These are phyloP conservation scores for Orientallactaga sibirica DNA, from an alignment of 2,797 vertebrate genomes.

Conservation along the genomic window DNA sequence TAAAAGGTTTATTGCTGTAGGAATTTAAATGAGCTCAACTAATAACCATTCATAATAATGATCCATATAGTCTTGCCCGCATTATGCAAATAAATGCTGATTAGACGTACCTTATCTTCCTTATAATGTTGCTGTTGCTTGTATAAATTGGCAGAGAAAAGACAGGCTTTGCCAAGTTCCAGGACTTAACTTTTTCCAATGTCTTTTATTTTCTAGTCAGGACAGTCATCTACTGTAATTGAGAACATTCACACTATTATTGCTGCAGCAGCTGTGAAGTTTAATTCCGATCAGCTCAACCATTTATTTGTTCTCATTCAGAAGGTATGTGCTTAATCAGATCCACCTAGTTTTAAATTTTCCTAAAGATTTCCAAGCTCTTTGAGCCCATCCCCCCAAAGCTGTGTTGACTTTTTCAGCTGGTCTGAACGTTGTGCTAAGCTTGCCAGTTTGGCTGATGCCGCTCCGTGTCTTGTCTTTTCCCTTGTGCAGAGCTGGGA, in stretches of 20 bases:
- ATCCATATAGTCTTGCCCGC: not conserved
- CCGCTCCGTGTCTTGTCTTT: constrained; percentile 41
- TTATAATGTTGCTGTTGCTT: constrained; percentile 15
- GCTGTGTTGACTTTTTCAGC: no score
- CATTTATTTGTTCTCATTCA: constrained; percentile 99
- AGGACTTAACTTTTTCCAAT: constrained; percentile 9
- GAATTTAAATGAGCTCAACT: constrained; percentile 18
- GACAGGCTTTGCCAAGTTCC: constrained; percentile 3
- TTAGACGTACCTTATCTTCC: not conserved
- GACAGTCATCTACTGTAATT: constrained; percentile 99
- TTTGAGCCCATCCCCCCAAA: not conserved
- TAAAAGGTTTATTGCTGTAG: constrained; percentile 18
- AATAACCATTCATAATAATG: not conserved
- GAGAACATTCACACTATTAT: constrained; percentile 99
- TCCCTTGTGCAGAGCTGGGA: constrained; percentile 95
- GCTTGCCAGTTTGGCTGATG: not conserved
- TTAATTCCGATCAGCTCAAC: constrained; percentile 97
- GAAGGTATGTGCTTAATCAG: constrained; percentile 89
- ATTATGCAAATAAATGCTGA: not conserved
- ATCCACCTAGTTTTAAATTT: constrained; percentile 17
- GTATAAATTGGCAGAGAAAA: not conserved
- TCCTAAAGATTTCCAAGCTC: constrained; percentile 12
- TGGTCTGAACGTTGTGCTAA: no score
- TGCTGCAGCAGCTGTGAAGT: constrained; percentile 98
- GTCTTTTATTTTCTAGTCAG: constrained; percentile 89